Evolutionary conservation across 2,888 invertebrate genomes (phyloP).

Genomic region (Eristalis tenax): DNA sequence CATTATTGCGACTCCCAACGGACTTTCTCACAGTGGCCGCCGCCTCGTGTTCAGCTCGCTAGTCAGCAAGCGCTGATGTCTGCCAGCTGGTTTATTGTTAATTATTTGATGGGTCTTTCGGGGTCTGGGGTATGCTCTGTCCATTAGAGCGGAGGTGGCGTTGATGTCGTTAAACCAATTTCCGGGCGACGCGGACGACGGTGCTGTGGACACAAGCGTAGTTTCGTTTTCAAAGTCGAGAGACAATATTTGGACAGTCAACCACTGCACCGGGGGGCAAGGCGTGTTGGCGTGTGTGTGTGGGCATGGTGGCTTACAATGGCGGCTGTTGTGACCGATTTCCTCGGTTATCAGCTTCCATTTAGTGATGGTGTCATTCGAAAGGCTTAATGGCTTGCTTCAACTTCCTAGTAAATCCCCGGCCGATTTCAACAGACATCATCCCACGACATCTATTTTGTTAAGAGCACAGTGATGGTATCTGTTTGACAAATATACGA

Average conservation of each 20-base stretch:
- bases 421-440: background rate
- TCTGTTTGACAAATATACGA: background rate
- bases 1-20: slow-evolving; percentile 53
- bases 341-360: background rate
- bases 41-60: background rate
- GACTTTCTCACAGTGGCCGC: slow-evolving; percentile 33
- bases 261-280: background rate
- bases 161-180: slow-evolving; percentile 47
- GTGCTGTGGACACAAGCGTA: background rate
- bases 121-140: slow-evolving; percentile 5
- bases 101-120: slow-evolving; percentile 3
- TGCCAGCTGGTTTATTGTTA: slow-evolving; percentile 14
- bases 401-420: background rate
- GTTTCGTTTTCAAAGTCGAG: background rate
- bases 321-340: background rate
- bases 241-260: slow-evolving; percentile 32
- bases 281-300: background rate
- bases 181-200: slow-evolving; percentile 35
- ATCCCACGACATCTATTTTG: background rate
- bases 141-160: slow-evolving; percentile 47
- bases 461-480: background rate
- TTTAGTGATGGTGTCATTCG: background rate
- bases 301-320: background rate
- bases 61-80: slow-evolving; percentile 4
- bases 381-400: background rate